A percentile compares a stretch with the other conserved stretches of the same genome.
Evolutionary conservation across 1,140 invertebrate species (phyloP).

Genomic region (Hycleus phaleratus): DNA sequence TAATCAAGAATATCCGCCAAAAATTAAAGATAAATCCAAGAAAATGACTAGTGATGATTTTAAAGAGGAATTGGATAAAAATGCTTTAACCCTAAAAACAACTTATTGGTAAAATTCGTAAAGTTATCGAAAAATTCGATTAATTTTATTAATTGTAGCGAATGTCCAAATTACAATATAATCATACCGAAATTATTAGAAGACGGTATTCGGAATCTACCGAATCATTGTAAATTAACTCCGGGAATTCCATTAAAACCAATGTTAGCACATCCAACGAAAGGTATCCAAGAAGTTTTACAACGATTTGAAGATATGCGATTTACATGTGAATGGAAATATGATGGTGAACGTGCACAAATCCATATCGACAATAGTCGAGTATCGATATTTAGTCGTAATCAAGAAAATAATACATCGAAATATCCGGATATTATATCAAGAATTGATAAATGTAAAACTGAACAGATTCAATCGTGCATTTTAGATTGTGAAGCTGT

Average conservation of each 20-base stretch:
- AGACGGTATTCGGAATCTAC: conserved; percentile 72
- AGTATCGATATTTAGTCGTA: conserved; percentile 86
- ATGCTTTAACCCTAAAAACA: conserved; percentile 78
- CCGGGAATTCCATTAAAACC: conserved; percentile 95
- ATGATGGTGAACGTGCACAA: conserved; percentile 98
- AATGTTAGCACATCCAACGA: conserved; percentile 98
- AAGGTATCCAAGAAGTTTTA: conserved; percentile 85
- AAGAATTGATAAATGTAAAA: conserved; percentile 56
- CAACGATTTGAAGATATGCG: conserved; percentile 82
- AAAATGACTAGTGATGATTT: conserved; percentile 58
- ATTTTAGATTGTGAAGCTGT: conserved; percentile 96
- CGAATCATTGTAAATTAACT: conserved; percentile 76
- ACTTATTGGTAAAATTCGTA: conserved; percentile 71
- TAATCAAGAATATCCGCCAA: conserved; percentile 56
- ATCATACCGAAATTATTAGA: conserved; percentile 76
- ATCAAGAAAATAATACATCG: conserved; percentile 95
- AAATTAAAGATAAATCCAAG: conserved; percentile 54
- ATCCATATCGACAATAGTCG: conserved; percentile 66
- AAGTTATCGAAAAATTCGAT: neutral
- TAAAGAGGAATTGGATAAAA: conserved; percentile 74
- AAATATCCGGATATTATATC: conserved; percentile 96
- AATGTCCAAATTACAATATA: conserved; percentile 92
- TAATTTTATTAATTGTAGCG: conserved; percentile 49
- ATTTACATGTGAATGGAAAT: conserved; percentile 99
- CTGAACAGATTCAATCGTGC: conserved; percentile 65